These are phyloP conservation scores for Didymodactylos carnosus DNA, from an alignment of 2,888 invertebrate genomes.

Conservation along the genomic window DNA sequence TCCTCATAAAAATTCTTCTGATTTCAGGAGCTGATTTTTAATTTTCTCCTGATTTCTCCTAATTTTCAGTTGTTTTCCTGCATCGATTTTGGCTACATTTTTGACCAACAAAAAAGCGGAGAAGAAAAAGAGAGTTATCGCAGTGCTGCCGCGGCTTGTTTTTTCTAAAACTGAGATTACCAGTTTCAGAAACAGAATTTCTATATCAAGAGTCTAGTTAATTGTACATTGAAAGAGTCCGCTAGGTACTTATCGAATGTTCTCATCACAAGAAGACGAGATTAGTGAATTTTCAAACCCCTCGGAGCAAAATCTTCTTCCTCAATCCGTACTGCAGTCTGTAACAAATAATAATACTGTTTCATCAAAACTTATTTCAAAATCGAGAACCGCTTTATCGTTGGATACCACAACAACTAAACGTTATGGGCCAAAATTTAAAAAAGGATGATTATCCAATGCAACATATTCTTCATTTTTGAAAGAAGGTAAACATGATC, in stretches of 20 bases:
- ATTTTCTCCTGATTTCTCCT: background rate
- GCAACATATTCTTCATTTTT: background rate
- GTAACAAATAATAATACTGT: background rate
- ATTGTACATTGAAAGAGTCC: too few relatives aligned
- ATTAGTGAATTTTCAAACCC: background rate
- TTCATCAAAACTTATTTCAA: background rate
- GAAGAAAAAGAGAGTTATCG: background rate
- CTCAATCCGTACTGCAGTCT: background rate
- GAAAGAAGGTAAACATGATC: background rate
- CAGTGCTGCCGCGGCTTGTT: background rate
- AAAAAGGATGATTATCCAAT: background rate
- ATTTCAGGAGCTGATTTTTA: background rate
- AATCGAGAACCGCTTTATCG: background rate
- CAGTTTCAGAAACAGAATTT: too few relatives aligned
- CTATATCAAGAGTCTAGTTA: too few relatives aligned
- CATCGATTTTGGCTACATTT: background rate
- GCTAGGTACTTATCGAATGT: background rate
- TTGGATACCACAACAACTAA: background rate
- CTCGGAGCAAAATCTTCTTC: background rate
- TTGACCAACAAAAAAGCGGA: background rate
- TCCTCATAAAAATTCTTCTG: background rate
- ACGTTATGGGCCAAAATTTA: background rate
- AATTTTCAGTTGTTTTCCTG: background rate
- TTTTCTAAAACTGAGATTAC: background rate
- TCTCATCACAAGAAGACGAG: background rate